Conservation (phyloP, 2,888 invertebrate species). For the Cerastis leucographa region DNA sequence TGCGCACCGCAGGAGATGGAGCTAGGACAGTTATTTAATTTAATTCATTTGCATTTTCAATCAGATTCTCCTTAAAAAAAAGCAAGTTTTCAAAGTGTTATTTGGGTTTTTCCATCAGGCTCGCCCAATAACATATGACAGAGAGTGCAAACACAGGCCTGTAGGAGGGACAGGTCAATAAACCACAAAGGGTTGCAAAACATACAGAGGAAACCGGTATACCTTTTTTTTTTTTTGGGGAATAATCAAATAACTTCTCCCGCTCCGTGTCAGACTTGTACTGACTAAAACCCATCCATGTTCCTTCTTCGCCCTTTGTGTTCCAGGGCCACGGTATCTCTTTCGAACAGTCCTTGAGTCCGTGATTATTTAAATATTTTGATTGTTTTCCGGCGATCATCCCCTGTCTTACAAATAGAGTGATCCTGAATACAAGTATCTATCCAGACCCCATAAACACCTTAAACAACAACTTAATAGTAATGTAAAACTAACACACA, state of each 20-base stretch:
- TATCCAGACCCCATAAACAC: background rate
- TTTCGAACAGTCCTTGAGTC: too few species aligned
- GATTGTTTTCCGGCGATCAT: background rate
- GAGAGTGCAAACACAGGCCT: background rate
- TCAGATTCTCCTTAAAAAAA: background rate
- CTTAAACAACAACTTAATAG: background rate
- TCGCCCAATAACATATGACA: too few species aligned
- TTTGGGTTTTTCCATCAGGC: too few species aligned
- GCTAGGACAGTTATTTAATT: background rate
- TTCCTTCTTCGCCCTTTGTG: too few species aligned
- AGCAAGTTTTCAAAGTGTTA: too few species aligned
- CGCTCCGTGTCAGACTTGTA: too few species aligned
- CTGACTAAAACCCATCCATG: too few species aligned
- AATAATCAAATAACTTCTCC: too few species aligned
- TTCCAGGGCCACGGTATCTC: too few species aligned
- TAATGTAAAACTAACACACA: constrained; percentile 19
- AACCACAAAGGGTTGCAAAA: background rate
- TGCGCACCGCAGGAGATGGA: background rate
- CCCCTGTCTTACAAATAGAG: background rate
- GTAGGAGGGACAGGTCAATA: background rate
- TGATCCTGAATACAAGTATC: background rate
- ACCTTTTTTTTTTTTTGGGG: too few species aligned
- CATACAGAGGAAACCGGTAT: background rate
- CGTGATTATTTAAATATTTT: background rate
- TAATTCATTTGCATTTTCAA: background rate